phyloP scores from a whole-genome alignment of 2,113 vertebrate genomes.

The Dendropsophus ebraccatus region DNA sequence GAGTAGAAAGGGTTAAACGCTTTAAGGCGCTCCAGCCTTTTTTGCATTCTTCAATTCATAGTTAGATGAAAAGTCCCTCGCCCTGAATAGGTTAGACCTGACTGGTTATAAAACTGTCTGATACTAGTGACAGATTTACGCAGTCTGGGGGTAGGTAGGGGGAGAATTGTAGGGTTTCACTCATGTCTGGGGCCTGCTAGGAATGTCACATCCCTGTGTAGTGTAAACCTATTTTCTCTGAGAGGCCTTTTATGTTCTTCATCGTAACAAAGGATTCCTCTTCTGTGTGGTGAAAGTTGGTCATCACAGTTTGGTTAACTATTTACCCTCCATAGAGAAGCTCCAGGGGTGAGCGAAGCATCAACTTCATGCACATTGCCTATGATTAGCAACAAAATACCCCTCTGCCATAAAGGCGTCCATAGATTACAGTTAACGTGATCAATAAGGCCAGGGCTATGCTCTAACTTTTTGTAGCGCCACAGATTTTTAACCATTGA shows the following conservation, averaged over 20 bases:
- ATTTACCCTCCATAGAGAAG: conserved; percentile 1
- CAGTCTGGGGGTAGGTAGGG: conserved; percentile 28
- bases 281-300: conserved; percentile 19
- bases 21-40: background rate
- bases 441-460: background rate
- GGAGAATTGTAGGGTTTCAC: conserved; percentile 10
- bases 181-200: conserved; percentile 46
- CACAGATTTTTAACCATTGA: no score
- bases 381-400: no score
- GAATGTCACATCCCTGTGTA: conserved; percentile 43
- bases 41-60: conserved; percentile 39
- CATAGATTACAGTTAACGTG: background rate
- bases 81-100: conserved; percentile 42
- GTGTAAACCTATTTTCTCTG: conserved; percentile 49
- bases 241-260: conserved; percentile 41
- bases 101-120: conserved; percentile 48
- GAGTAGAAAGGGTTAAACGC: conserved; percentile 2
- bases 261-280: conserved; percentile 47
- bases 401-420: background rate
- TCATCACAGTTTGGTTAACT: conserved; percentile 25
- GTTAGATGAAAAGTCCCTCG: background rate
- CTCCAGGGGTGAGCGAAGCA: background rate
- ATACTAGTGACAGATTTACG: conserved; percentile 51
- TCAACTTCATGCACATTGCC: background rate
- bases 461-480: no score